Percentiles rank a stretch among this genome's conserved stretches.
These are phyloP conservation scores for Melopsittacus undulatus DNA, from an alignment of 2,797 vertebrate species.

Conservation along the genomic window DNA sequence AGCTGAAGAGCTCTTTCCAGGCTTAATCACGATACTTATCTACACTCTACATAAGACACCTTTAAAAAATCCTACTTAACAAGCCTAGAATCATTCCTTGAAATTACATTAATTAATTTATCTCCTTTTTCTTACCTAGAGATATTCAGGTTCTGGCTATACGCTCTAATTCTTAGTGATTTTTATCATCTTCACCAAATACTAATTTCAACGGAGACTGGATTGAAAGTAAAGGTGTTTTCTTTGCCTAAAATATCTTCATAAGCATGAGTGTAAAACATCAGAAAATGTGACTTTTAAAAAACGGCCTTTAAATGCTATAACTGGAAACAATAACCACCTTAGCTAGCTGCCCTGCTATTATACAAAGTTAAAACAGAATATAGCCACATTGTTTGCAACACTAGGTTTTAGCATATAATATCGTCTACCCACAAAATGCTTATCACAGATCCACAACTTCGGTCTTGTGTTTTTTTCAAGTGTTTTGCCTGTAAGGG, in stretches of 20 bases:
- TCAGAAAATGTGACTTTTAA: not conserved
- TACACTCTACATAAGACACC: not conserved
- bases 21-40: not conserved
- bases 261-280: rapidly evolving
- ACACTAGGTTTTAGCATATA: not conserved
- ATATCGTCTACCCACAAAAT: not conserved
- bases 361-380: not conserved
- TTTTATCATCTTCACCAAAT: not conserved
- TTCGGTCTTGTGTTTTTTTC: not conserved
- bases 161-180: not conserved
- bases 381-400: not conserved
- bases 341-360: not conserved
- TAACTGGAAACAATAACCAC: not conserved
- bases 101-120: not conserved
- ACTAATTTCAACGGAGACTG: not conserved
- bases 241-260: not conserved
- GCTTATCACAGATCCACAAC: not conserved
- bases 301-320: not conserved
- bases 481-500: not conserved
- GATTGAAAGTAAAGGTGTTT: not conserved
- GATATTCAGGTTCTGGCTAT: not conserved
- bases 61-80: not conserved
- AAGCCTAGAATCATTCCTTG: not conserved
- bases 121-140: not conserved
- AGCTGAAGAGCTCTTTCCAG: not conserved